phyloP scores from a whole-genome alignment of 2,888 invertebrate species.

The Copidosoma aretas region DNA sequence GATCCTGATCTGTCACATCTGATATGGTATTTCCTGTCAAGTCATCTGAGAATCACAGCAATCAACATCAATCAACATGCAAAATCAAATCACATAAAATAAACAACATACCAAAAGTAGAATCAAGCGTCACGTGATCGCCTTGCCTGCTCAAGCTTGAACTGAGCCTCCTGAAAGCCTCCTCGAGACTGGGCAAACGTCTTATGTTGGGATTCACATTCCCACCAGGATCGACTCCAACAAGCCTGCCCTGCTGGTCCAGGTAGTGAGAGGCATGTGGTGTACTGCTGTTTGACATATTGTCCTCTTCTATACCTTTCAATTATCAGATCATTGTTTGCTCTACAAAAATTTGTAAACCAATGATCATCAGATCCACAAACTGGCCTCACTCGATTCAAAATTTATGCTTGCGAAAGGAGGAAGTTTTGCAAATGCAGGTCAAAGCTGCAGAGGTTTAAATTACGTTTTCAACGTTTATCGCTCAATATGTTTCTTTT shows the following conservation, averaged over 20 bases:
- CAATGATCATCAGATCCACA: no score
- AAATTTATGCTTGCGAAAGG: no score
- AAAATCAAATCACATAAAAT: neutral
- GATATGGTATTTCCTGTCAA: conserved; percentile 49
- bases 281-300: conserved; percentile 55
- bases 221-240: conserved; percentile 39
- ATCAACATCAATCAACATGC: neutral
- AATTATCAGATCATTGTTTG: no score
- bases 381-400: no score
- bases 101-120: conserved; percentile 46
- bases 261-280: conserved; percentile 48
- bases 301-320: no score
- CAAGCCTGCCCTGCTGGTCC: conserved; percentile 50
- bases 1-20: conserved; percentile 50
- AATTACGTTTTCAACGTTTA: no score
- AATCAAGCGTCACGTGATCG: conserved; percentile 34
- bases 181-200: conserved; percentile 49
- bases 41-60: conserved; percentile 45
- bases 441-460: no score
- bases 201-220: conserved; percentile 43
- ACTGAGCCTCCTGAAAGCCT: conserved; percentile 51
- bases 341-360: no score
- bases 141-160: conserved; percentile 48
- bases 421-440: no score
- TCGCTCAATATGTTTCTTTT: no score